A percentile compares a stretch with the other conserved stretches of the same genome.
Conservation (phyloP, 2,797 vertebrate species). For the Orestias chungarensis region DNA sequence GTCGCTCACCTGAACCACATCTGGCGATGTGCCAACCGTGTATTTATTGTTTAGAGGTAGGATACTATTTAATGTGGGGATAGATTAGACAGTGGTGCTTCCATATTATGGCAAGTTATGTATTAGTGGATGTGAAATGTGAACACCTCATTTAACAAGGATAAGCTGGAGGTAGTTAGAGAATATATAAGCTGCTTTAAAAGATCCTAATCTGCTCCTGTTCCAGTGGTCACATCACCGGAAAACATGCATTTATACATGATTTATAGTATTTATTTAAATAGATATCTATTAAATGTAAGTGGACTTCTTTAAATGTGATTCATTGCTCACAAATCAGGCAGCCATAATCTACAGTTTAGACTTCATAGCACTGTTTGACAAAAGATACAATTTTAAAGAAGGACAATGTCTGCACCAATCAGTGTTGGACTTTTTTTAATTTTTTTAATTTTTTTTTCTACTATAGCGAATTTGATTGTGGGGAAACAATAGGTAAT, state of each 20-base stretch:
- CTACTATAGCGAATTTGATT: neutral
- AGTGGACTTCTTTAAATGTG: neutral
- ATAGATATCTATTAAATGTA: neutral
- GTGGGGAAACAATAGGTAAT: neutral
- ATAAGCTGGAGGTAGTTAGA: constrained; percentile 6
- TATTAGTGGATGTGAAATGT: constrained; percentile 53
- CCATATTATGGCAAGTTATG: constrained; percentile 36
- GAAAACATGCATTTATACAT: neutral
- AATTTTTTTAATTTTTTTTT: neutral
- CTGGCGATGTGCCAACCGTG: constrained; percentile 12
- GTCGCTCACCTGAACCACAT: neutral
- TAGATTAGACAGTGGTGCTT: constrained; percentile 39
- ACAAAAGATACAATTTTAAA: neutral
- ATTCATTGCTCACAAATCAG: neutral
- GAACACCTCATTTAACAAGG: constrained; percentile 22
- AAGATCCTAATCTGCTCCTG: neutral
- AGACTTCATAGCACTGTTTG: constrained; percentile 5
- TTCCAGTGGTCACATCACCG: neutral
- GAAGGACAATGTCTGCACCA: neutral
- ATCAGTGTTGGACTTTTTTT: neutral
- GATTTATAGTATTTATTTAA: neutral
- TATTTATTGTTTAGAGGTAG: constrained; percentile 47
- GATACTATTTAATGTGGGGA: constrained; percentile 11
- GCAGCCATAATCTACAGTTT: neutral
- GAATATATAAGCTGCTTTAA: neutral